Evolutionary conservation across 2,888 invertebrate species (phyloP).

Genomic region (Mantis religiosa): DNA sequence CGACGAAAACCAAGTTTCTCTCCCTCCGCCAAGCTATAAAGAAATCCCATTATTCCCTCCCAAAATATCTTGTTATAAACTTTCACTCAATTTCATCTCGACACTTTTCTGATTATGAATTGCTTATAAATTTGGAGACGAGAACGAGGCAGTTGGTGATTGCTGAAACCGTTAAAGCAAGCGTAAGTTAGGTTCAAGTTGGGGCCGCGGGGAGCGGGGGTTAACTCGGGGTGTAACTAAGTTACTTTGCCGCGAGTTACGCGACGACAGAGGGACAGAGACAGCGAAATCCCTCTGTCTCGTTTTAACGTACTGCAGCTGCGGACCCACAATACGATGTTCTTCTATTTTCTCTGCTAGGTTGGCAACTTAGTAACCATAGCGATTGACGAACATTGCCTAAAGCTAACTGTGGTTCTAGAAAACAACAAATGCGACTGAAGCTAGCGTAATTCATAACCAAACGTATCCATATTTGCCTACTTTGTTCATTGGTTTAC

Average conservation of each 20-base stretch:
- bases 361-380: too few relatives aligned
- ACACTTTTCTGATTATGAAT: slow-evolving; percentile 45
- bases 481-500: too few relatives aligned
- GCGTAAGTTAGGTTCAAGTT: slow-evolving; percentile 27
- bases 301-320: background rate
- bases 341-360: too few relatives aligned
- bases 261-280: background rate
- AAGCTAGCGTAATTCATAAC: too few relatives aligned
- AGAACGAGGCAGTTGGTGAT: slow-evolving; percentile 35
- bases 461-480: too few relatives aligned
- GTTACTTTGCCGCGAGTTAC: slow-evolving; percentile 21
- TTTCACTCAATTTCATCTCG: slow-evolving; percentile 45
- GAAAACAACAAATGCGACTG: too few relatives aligned
- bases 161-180: slow-evolving; percentile 23
- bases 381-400: too few relatives aligned
- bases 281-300: background rate
- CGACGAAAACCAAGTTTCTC: background rate
- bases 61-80: slow-evolving; percentile 34
- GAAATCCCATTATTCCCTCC: slow-evolving; percentile 28
- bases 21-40: slow-evolving; percentile 15
- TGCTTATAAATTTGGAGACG: slow-evolving; percentile 45
- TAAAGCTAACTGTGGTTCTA: too few relatives aligned
- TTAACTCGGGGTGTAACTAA: slow-evolving; percentile 28
- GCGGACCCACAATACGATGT: background rate
- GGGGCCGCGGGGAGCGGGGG: slow-evolving; percentile 11